These are phyloP conservation scores for Rhinoptilus africanus DNA, from an alignment of 2,113 vertebrate genomes.

Conservation along the genomic window DNA sequence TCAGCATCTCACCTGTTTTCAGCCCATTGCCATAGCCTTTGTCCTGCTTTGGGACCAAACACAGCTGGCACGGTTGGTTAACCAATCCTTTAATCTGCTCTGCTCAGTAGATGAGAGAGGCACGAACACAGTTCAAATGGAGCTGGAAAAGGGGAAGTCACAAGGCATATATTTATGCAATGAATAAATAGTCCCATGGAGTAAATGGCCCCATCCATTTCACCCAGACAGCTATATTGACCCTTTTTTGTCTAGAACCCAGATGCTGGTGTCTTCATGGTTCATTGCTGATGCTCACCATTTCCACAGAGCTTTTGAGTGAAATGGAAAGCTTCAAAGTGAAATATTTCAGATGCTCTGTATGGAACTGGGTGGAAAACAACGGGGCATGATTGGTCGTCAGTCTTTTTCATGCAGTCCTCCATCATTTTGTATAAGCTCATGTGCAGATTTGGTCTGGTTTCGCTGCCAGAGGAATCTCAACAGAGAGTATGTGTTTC, in stretches of 20 bases:
- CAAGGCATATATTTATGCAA: not conserved
- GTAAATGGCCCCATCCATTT: not conserved
- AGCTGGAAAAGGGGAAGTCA: not conserved
- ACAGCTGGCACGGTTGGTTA: not conserved
- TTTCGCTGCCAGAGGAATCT: not conserved
- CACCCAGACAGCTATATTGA: not conserved
- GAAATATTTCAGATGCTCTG: not conserved
- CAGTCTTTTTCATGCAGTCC: constrained; percentile 6
- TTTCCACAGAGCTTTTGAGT: not conserved
- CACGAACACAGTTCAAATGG: not conserved
- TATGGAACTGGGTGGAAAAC: not conserved
- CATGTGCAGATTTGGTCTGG: not conserved
- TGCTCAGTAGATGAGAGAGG: not conserved
- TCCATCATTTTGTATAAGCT: constrained; percentile 11
- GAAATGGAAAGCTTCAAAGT: not conserved
- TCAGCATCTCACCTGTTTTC: not conserved
- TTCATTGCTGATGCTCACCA: not conserved
- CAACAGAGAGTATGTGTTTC: not conserved
- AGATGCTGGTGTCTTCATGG: not conserved
- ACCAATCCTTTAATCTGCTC: not conserved
- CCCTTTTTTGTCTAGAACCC: not conserved
- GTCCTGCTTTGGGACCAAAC: not conserved
- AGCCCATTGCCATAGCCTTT: not conserved
- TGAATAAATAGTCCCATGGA: not conserved
- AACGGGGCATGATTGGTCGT: not conserved